Percentiles rank a stretch among this genome's conserved stretches.
Evolutionary conservation across 2,113 vertebrate species (phyloP).

Genomic region (Amazona guildingii): DNA sequence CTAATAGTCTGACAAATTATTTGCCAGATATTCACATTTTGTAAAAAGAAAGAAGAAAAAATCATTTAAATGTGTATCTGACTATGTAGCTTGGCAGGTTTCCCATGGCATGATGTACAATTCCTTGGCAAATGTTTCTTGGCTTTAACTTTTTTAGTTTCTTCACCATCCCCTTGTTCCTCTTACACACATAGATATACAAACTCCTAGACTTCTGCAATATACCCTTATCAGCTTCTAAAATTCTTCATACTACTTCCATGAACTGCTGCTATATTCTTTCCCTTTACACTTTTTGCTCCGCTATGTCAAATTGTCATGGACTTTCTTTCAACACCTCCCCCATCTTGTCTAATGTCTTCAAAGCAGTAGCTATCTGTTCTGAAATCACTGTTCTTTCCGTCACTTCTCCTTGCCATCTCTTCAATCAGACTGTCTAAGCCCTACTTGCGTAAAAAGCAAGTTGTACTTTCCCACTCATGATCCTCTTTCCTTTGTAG

Average conservation of each 20-base stretch:
- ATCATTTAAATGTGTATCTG: constrained; percentile 34
- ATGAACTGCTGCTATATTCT: not conserved
- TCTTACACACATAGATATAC: not conserved
- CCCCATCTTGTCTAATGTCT: not conserved
- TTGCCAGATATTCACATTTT: constrained; percentile 31
- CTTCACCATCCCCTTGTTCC: not conserved
- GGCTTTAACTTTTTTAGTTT: constrained; percentile 5
- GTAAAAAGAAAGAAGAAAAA: not conserved
- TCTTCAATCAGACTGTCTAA: not conserved
- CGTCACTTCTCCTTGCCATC: not conserved
- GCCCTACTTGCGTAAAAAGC: not conserved
- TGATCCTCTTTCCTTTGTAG: not conserved
- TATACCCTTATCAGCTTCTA: not conserved
- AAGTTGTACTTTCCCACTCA: not conserved
- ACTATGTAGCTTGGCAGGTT: constrained; percentile 24
- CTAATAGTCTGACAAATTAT: constrained; percentile 24
- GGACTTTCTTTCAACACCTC: not conserved
- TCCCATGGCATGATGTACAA: not conserved
- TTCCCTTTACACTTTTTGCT: not conserved
- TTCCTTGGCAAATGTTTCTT: constrained; percentile 41
- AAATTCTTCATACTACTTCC: not conserved
- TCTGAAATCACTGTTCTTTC: not conserved
- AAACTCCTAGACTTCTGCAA: not conserved
- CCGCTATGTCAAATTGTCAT: not conserved
- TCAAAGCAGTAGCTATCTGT: not conserved